Conservation (phyloP, 2,888 invertebrate genomes). For the Scotopteryx bipunctaria region DNA sequence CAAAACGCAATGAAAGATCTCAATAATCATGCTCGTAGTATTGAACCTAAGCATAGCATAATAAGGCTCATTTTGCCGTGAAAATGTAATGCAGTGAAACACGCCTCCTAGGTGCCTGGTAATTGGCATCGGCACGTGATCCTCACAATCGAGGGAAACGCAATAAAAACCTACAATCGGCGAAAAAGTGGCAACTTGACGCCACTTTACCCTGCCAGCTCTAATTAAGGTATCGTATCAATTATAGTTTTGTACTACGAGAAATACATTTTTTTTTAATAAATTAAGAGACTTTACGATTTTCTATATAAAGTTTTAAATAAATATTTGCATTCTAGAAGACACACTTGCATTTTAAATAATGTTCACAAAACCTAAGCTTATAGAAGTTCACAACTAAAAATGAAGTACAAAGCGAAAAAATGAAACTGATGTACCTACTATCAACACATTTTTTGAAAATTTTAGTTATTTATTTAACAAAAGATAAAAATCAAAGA, state of each 20-base stretch:
- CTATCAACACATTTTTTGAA: too few species aligned
- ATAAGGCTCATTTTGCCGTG: background rate
- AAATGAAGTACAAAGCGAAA: too few species aligned
- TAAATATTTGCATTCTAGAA: too few species aligned
- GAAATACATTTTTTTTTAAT: background rate
- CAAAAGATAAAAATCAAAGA: too few species aligned
- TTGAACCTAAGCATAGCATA: background rate
- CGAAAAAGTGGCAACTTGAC: conserved; percentile 60
- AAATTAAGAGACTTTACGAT: background rate
- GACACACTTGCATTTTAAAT: too few species aligned
- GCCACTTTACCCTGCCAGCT: conserved; percentile 27
- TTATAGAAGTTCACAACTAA: too few species aligned
- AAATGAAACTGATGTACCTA: too few species aligned
- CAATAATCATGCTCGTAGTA: too few species aligned
- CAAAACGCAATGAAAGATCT: too few species aligned
- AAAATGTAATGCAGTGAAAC: background rate
- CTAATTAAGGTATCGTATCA: conserved; percentile 33
- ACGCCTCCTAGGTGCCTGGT: conserved; percentile 13
- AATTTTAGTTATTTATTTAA: too few species aligned
- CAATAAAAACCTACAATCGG: conserved; percentile 30
- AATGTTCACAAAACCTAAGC: too few species aligned
- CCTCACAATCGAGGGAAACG: conserved; percentile 31
- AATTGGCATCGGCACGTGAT: conserved; percentile 38
- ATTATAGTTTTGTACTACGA: conserved; percentile 1
- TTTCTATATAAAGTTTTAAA: too few species aligned